Evolutionary conservation across 2,797 vertebrate species (phyloP).

Genomic region (Scleropages formosus): DNA sequence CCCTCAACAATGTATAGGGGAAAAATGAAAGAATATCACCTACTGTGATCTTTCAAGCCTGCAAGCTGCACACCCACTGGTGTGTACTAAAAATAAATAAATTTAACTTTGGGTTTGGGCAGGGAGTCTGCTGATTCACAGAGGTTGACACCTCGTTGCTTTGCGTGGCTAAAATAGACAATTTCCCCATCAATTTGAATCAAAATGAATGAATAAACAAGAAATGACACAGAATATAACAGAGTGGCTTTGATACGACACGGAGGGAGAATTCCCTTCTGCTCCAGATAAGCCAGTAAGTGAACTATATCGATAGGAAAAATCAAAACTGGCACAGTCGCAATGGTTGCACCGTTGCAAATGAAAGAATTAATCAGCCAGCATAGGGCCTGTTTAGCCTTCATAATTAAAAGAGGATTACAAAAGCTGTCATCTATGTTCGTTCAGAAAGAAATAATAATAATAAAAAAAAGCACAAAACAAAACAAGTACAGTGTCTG

Average conservation of each 20-base stretch:
- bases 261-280: conserved; percentile 31
- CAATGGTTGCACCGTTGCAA: conserved; percentile 27
- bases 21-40: conserved; percentile 33
- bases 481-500: no score
- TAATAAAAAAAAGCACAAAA: neutral
- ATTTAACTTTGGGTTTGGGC: conserved; percentile 34
- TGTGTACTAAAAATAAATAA: conserved; percentile 37
- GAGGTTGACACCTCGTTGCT: conserved; percentile 33
- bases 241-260: conserved; percentile 24
- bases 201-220: conserved; percentile 42
- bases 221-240: conserved; percentile 39
- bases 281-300: conserved; percentile 38
- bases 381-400: conserved; percentile 11
- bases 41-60: conserved; percentile 22
- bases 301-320: conserved; percentile 26
- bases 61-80: conserved; percentile 18
- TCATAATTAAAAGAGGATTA: conserved; percentile 28
- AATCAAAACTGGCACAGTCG: conserved; percentile 24
- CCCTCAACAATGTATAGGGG: conserved; percentile 35
- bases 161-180: conserved; percentile 34
- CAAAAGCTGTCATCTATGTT: neutral
- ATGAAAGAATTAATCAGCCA: conserved; percentile 29
- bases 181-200: conserved; percentile 45
- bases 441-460: neutral
- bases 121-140: conserved; percentile 32